A percentile compares a stretch with the other conserved stretches of the same genome.
Evolutionary conservation across 2,113 vertebrate species (phyloP).

Genomic region (Trematomus loennbergii): DNA sequence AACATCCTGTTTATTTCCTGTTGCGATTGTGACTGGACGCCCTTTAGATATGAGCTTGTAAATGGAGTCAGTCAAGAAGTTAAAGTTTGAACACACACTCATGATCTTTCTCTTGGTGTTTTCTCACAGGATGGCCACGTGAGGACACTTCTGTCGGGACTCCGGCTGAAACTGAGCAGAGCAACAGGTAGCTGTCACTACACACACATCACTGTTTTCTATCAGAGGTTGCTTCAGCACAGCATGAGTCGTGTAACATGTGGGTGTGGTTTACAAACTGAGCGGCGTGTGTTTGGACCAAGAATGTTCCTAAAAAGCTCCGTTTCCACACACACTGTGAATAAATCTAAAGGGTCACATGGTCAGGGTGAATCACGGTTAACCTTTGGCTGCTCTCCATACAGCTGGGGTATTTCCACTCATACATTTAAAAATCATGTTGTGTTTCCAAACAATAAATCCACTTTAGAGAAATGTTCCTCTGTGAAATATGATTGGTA

Average conservation of each 20-base stretch:
- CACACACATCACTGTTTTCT: neutral
- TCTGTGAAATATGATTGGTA: neutral
- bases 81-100: neutral
- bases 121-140: conserved; percentile 36
- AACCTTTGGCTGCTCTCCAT: neutral
- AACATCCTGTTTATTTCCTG: conserved; percentile 67
- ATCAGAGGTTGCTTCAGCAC: neutral
- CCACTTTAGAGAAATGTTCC: neutral
- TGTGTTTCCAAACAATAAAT: neutral
- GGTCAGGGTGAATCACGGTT: neutral
- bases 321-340: neutral
- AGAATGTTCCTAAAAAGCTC: conserved; percentile 23
- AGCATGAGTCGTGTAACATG: too few species aligned
- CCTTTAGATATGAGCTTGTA: neutral
- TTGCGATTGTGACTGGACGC: conserved; percentile 33
- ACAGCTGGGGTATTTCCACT: neutral
- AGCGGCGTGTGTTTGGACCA: neutral
- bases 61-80: conserved; percentile 1
- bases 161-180: conserved; percentile 31
- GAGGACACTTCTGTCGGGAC: conserved; percentile 21
- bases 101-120: neutral
- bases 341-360: neutral
- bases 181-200: conserved; percentile 40
- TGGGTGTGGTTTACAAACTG: conserved; percentile 6
- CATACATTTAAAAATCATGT: neutral